These are phyloP conservation scores for Hirtodrosophila confusa DNA, from an alignment of 2,888 invertebrate species.

Conservation along the genomic window DNA sequence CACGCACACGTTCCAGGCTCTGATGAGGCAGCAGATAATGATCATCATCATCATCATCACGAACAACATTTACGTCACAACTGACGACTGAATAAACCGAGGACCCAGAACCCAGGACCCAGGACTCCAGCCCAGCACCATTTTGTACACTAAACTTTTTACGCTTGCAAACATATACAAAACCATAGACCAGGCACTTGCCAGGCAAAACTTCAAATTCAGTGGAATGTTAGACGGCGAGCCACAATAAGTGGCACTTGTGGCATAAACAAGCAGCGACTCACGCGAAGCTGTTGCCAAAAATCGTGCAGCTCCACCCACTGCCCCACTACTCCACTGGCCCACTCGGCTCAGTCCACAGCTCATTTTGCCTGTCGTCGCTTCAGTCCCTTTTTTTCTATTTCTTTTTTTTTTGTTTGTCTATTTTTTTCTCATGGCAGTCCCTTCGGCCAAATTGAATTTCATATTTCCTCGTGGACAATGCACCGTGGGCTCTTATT, in stretches of 20 bases:
- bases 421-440: background rate
- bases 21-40: constrained; percentile 7
- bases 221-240: constrained; percentile 34
- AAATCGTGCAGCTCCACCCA: constrained; percentile 12
- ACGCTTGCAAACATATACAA: constrained; percentile 21
- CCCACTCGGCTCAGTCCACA: background rate
- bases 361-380: constrained; percentile 34
- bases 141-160: constrained; percentile 69
- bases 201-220: constrained; percentile 46
- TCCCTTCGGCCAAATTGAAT: constrained; percentile 64
- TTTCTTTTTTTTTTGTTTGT: constrained; percentile 21
- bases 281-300: constrained; percentile 43
- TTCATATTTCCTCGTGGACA: constrained; percentile 56
- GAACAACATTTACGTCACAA: constrained; percentile 66
- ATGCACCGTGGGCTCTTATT: background rate
- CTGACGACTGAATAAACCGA: constrained; percentile 24
- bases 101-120: constrained; percentile 7
- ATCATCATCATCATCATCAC: constrained; percentile 49
- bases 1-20: constrained; percentile 50
- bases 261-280: constrained; percentile 63
- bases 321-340: background rate
- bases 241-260: constrained; percentile 72
- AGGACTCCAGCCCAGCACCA: constrained; percentile 16
- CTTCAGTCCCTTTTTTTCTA: constrained; percentile 34
- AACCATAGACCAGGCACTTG: background rate